A percentile compares a stretch with the other conserved stretches of the same genome.
phyloP scores from a whole-genome alignment of 2,888 invertebrate species.

The Cerceris rybyensis region DNA sequence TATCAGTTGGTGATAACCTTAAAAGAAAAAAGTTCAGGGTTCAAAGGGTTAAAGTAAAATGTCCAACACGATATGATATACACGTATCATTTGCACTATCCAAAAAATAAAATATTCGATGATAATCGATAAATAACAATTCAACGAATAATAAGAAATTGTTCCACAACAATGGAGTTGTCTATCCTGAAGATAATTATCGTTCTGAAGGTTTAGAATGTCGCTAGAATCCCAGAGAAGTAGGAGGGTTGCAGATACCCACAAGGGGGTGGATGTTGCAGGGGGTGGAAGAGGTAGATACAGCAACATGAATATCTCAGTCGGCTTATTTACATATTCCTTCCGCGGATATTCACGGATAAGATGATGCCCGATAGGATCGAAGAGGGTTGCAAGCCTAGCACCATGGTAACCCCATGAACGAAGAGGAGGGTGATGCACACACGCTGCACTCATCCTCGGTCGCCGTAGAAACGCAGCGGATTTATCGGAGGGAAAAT shows the following conservation, averaged over 20 bases:
- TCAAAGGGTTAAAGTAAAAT: no score
- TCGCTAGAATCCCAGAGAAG: constrained; percentile 5
- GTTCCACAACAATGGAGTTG: no score
- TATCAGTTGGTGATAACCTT: no score
- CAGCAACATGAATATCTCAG: constrained; percentile 66
- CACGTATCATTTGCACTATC: no score
- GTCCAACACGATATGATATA: no score
- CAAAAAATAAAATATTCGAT: no score
- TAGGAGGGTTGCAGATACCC: no score
- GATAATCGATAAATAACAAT: no score
- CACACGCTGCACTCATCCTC: constrained; percentile 20
- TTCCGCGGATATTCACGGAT: constrained; percentile 61
- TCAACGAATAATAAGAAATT: no score
- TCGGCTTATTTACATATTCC: constrained; percentile 68
- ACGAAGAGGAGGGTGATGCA: neutral
- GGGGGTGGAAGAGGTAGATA: constrained; percentile 17
- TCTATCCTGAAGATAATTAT: no score
- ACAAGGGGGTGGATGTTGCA: neutral
- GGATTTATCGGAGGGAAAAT: constrained; percentile 49
- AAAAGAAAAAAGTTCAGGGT: no score
- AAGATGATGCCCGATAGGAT: constrained; percentile 60
- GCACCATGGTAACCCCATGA: neutral
- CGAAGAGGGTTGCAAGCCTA: constrained; percentile 16
- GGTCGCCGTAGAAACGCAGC: constrained; percentile 33
- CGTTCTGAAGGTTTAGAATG: no score